Base-by-base conservation (phyloP, 1,140 invertebrate species). In the Microplitis mediator region DNA sequence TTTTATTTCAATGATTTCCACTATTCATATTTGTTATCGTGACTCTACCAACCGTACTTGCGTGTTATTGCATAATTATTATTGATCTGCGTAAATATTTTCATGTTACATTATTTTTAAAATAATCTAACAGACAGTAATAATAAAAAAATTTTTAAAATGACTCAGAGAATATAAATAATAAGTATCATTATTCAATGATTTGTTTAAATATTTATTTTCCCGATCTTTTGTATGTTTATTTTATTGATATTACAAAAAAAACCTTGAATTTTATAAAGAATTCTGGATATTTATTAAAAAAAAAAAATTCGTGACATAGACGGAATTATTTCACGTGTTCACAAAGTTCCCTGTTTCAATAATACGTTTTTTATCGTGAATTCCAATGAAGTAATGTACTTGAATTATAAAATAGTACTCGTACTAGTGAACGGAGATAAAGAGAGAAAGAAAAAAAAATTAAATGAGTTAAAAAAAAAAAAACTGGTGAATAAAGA, bases 51-150 rank as follows among this genome's bases (percentile, higher is more conserved):
- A 11, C 4, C 35, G 39, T 16, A 61, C 68, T 70, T 35, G 60
- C 69, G 60, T 70, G 69, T 60, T 23, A 62, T 45, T 45, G 69
- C 69, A 58, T 70, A 34, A 70, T 50, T 70, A 62, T 63, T 50
- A 61, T 61, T 50, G 69, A 70, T 70, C 36, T 39, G 23, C 23
- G 23, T 23, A 31, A 62, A 50, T 62, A 64, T 62, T 63, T 56
- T 39, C 4, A n/a, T 45, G 0, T 45, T 45, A 11, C 13, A 50
- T 54, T 63, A 64, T 70, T 70, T 51, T 70, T 63, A 39, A 13
- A 64, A 45, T 45, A 9, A 45, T 11, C 39, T 9, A 45, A 45
- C 39, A 45, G 39, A 45, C 23, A 23, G 39, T 11, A 45, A 8
- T 45, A 45, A 45, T 9, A 45, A 45, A 45, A 9, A 45, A 45